Evolutionary conservation across 2,113 vertebrate species (phyloP).

Genomic region (Talpa occidentalis): DNA sequence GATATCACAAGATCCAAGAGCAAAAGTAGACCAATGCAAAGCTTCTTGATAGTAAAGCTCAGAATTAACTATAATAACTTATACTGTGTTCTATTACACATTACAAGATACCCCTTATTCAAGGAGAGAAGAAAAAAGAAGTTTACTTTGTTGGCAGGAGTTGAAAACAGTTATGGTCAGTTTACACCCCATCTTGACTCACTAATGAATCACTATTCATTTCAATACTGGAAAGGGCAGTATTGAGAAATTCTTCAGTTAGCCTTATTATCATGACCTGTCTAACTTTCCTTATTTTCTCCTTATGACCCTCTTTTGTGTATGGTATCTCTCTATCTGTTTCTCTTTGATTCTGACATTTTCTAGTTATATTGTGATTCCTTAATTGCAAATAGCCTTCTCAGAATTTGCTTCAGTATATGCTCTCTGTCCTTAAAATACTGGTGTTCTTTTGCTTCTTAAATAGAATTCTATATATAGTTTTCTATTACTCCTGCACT

Average conservation of each 20-base stretch:
- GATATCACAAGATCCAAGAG: not conserved
- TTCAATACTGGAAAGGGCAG: not conserved
- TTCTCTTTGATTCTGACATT: not conserved
- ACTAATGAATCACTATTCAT: not conserved
- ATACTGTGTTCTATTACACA: not conserved
- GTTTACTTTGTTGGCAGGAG: not conserved
- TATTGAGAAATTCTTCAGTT: not conserved
- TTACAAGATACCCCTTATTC: not conserved
- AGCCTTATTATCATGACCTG: not conserved
- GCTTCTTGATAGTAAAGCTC: not conserved
- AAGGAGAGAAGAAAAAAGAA: not conserved
- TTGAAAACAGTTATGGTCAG: not conserved
- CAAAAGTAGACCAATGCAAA: not conserved
- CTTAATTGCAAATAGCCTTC: not conserved
- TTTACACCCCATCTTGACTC: too few relatives aligned
- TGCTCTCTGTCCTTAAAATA: not conserved
- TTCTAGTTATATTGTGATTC: not conserved
- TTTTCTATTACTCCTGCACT: not conserved
- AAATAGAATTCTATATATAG: not conserved
- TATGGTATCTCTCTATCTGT: not conserved
- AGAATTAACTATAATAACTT: not conserved
- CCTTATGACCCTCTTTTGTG: not conserved
- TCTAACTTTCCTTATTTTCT: not conserved
- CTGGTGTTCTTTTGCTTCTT: not conserved
- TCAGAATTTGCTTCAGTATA: not conserved